Evolutionary conservation across 2,797 vertebrate genomes (phyloP), one percentile per base, ranked within the genome.

Genomic region (Rhabdomys pumilio): DNA sequence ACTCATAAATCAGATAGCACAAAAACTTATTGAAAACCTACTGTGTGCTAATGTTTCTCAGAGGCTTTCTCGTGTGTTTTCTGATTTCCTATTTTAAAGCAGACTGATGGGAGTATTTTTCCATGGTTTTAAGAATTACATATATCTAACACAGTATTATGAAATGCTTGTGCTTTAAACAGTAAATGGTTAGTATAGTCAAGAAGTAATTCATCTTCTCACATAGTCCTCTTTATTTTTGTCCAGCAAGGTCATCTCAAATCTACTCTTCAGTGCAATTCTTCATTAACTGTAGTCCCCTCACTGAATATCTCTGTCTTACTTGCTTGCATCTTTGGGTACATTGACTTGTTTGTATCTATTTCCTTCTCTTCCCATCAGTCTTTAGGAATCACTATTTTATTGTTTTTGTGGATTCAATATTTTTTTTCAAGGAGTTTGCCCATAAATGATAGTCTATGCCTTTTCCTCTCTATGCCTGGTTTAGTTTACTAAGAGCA

Each of bases 21-120:
- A 75, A 81, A n/a, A 29, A 73, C 69, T 80, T 93, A 65, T 10
- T 91, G 73, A 88, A 94, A 96, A 63, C 13, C 67, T 73, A 96
- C 82, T 77, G 47, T 67, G n/a, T 61, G 15, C 7, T 72, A 61
- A 72, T 38, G 6, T 83, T 34, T 75, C 87, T 83, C 55, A 76
- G 75, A n/a, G 29, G 72, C 2, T 89, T 94, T 87, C 59, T 57
- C 31, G 34, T 53, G 31, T 55, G 34, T 15, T 77, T 85, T 55
- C 15, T 88, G 50, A 75, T 91, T 95, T 85, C 29, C 73, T 81
- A 77, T 91, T 75, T 19, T 91, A 34, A 84, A 93, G 6, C 2
- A 93, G 24, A 38, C 72, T 12, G 38, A 38, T 72, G 31, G n/a
- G 9, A 14, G 10, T 53, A 31, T 55, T 82, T 94, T 85, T 47